Base-by-base conservation (phyloP, 2,888 invertebrate genomes). In the Stenolophus ochropezus region DNA sequence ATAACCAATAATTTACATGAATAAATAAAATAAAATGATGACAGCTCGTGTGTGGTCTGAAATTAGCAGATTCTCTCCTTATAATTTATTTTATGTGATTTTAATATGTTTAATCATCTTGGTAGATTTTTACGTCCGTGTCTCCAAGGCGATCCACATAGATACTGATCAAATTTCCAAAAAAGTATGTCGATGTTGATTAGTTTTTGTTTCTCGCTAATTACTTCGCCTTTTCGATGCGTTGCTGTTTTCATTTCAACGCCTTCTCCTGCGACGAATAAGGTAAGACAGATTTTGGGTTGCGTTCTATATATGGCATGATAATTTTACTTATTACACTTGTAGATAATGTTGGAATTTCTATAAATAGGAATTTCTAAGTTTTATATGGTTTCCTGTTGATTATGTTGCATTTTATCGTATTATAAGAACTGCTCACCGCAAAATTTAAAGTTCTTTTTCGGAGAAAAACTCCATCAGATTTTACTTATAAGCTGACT, bases 151-250 rank as follows among this genome's bases (percentile, higher is more conserved):
- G n/a, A 4, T 21, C 61, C 14, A 61, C 23, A 61, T 25, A 61
- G 61, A 61, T 23, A 61, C 25, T 23, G 61, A 61, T 61, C 61
- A 25, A 23, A 61, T 61, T 23, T 61, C 25, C 61, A 23, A 61
- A 61, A 23, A 61, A 61, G 14, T 61, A 61, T 61, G 61, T 61
- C 25, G 61, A 61, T 61, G 23, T 5, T 14, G 56, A 61, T 25
- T 61, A 61, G 61, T 61, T 61, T 61, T 61, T 61, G 61, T 61
- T 61, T 61, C 23, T 25, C 5, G 25, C 61, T 61, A 61, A 61
- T 61, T 25, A 61, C 14, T 14, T 61, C 21, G 25, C 25, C 61
- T 23, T 25, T 61, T 20, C 23, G 61, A n/a, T 25, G 61, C n/a
- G 21, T 23, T 61, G 25, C n/a, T 61, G 61, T 61, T 61, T 61